A percentile compares a stretch with the other conserved stretches of the same genome.
Conservation (phyloP, 1,140 invertebrate species). For the Pseudomyrmex cubaensis region DNA sequence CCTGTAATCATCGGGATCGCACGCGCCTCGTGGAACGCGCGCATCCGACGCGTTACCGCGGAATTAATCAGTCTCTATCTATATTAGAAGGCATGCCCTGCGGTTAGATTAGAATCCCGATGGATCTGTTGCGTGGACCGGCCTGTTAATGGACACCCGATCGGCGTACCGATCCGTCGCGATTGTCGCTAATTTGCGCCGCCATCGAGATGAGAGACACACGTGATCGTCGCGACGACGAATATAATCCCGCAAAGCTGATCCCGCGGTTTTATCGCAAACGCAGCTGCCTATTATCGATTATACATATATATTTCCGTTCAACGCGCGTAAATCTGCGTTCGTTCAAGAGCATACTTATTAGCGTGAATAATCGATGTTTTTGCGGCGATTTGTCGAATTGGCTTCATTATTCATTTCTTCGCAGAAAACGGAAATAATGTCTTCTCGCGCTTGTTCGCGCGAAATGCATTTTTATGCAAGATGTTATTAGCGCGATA, state of each 20-base stretch:
- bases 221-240: neutral
- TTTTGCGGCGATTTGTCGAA: constrained; percentile 1
- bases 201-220: neutral
- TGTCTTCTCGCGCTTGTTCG: neutral
- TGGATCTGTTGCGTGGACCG: constrained; percentile 71
- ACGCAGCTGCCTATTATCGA: neutral
- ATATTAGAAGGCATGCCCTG: constrained; percentile 80
- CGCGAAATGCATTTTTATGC: neutral
- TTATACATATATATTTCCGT: constrained; percentile 11
- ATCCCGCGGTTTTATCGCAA: constrained; percentile 7
- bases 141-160: constrained; percentile 76
- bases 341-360: neutral
- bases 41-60: constrained; percentile 71
- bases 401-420: neutral
- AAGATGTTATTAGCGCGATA: neutral
- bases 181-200: constrained; percentile 54
- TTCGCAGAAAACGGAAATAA: neutral
- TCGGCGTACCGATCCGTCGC: constrained; percentile 31
- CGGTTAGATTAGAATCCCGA: constrained; percentile 80
- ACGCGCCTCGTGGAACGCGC: constrained; percentile 71
- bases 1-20: constrained; percentile 74
- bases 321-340: constrained; percentile 13
- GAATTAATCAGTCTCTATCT: constrained; percentile 82
- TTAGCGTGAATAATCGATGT: constrained; percentile 25
- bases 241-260: constrained; percentile 25